Evolutionary conservation across 2,888 invertebrate genomes (phyloP).

Genomic region (Acleris laterana): DNA sequence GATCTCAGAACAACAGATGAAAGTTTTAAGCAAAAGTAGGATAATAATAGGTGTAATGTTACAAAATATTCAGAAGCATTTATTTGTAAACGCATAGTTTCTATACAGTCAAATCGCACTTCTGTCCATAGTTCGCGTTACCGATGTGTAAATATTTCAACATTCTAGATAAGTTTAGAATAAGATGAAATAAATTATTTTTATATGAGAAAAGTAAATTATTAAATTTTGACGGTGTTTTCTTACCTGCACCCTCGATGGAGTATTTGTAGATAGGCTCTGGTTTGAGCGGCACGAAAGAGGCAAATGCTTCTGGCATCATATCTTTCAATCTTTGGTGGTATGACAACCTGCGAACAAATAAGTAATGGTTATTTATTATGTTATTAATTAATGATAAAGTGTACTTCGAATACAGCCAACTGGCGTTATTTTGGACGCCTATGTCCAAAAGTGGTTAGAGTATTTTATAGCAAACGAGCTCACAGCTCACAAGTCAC

Average conservation of each 20-base stretch:
- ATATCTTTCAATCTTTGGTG: conserved; percentile 96
- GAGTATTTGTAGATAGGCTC: conserved; percentile 96
- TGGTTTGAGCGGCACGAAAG: conserved; percentile 93
- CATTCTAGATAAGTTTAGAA: conserved; percentile 64
- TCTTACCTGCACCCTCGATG: conserved; percentile 94
- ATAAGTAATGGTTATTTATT: too few relatives aligned
- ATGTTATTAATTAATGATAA: too few relatives aligned
- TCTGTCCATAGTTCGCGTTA: conserved; percentile 43
- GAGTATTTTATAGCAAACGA: too few relatives aligned
- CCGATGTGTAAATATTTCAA: conserved; percentile 75
- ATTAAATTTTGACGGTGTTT: conserved; percentile 43
- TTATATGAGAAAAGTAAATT: conserved; percentile 56
- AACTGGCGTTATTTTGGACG: too few relatives aligned
- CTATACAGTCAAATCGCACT: conserved; percentile 26
- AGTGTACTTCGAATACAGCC: too few relatives aligned
- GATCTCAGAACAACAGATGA: conserved; percentile 48
- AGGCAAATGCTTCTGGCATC: conserved; percentile 93
- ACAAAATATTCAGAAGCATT: conserved; percentile 64
- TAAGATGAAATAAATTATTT: conserved; percentile 64
- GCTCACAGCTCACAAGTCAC: too few relatives aligned
- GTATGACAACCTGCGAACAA: conserved; percentile 90
- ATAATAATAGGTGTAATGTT: conserved; percentile 39
- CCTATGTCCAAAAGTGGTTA: too few relatives aligned
- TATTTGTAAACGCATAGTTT: conserved; percentile 47
- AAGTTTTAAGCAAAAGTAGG: conserved; percentile 31